Base-by-base conservation (phyloP, 23 tunicate species). In the Clavelina lepadiformis region DNA sequence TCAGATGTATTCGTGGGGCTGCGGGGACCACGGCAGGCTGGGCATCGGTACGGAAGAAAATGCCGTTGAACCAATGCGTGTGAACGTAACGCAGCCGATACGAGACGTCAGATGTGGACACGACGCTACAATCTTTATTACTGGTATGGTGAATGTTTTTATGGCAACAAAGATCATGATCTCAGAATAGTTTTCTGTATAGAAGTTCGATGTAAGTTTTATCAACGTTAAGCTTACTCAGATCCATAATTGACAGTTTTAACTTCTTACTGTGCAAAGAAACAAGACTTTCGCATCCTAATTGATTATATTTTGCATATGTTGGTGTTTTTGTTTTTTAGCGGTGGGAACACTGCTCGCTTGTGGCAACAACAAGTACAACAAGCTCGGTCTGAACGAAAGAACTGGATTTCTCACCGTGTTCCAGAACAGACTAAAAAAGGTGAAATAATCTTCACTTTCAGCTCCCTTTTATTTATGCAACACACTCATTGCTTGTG, bases 351-450 rank as follows among this genome's bases (percentile, higher is more conserved):
- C 97, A 1, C 34, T 89, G 31, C 71, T 89, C 56, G 97, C 97
- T 30, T 89, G 97, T 65, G 97, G 97, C 15, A 81, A 76, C 64
- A 89, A 89, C 79, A 81, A 75, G 37, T 38, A 51, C 73, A 89
- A 89, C 50, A 89, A 89, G 51, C 83, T 89, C 23, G 97, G 97
- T 2, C 47, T 89, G 58, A 89, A 89, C 68, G 97, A 89, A 58
- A 50, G 97, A 57, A 63, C 80, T 31, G 97, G 97, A 0, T 89
- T 89, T 57, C 76, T 89, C 20, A 80, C 68, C 67, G 77, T 72
- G 26, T 57, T 89, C 36, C 54, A 66, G 33, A 69, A 82, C 62
- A 65, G 56, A 44, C 53, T 89, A 41, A 89, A 69, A 74, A 83
- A 83, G 67, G 92, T 83, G 35, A 31, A 3, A n/a, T n/a, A n/a